Base-by-base conservation (phyloP, 2,113 vertebrate genomes). In the Salvelinus sp. region DNA sequence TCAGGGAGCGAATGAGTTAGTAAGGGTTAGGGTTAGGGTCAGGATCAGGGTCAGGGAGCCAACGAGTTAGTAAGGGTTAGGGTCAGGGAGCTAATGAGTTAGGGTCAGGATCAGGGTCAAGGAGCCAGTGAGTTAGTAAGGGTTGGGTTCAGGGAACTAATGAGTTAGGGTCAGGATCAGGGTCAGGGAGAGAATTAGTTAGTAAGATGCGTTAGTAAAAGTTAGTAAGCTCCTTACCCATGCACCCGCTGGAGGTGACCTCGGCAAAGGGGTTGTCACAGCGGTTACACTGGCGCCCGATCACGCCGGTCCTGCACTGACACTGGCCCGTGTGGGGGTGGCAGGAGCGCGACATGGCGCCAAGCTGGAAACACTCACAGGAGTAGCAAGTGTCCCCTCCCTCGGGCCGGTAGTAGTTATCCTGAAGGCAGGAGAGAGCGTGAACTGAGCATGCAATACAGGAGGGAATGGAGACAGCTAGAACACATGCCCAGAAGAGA, bases 211-310 rank as follows among this genome's bases (percentile, higher is more conserved):
- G 16, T 57, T 57, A 20, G 13, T 57, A 57, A 57, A 5, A 57
- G 18, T 57, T 57, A 57, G 20, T 20, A 57, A 57, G 14, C 4
- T 57, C 57, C 88, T 6, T 89, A 96, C 96, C 95, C 93, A 95
- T 93, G 0, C 96, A 97, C 83, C 96, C 96, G 0, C 86, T 84
- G 0, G 48, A 2, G 2, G 95, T 95, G 70, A 97, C 96, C 74
- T 97, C 95, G 0, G 96, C 95, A 0, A 96, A 96, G 0, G 95
- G 96, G 90, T 94, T 96, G 87, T 97, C 95, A 0, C 96, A 97
- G 83, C 93, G 95, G 90, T 96, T 95, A 86, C 96, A 97, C 79
- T 95, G 95, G 1, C 94, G 94, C 22, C 95, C 96, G 0, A 95
- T 92, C 70, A 96, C 95, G 0, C 96, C 96, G 0, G 93, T 87